Evolutionary conservation across 2,113 vertebrate species (phyloP).

Genomic region (Sprattus sprattus): DNA sequence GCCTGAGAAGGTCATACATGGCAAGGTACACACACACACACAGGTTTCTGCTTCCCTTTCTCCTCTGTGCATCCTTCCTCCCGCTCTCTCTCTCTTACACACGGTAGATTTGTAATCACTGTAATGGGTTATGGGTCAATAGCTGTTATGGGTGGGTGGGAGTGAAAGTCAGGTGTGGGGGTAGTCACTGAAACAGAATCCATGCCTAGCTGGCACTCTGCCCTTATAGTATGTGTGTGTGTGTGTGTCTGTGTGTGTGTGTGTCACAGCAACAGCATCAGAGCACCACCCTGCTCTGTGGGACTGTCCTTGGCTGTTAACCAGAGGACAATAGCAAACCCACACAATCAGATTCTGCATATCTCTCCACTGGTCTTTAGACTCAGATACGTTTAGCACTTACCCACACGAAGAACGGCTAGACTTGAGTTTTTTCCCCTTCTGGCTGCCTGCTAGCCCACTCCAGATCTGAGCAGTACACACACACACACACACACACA

Average conservation of each 20-base stretch:
- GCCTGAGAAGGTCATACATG: background rate
- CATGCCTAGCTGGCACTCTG: slow-evolving; percentile 11
- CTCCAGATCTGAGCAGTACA: background rate
- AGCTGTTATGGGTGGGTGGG: slow-evolving; percentile 29
- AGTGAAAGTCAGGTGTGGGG: background rate
- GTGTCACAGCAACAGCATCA: slow-evolving; percentile 9
- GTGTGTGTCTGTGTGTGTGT: background rate
- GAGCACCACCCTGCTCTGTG: slow-evolving; percentile 15
- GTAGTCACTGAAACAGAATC: background rate
- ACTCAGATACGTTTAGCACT: background rate
- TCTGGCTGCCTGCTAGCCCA: background rate
- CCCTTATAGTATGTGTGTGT: background rate
- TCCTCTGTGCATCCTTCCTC: background rate
- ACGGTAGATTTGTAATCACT: slow-evolving; percentile 40
- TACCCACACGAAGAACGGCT: background rate
- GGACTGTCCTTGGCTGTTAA: slow-evolving; percentile 39
- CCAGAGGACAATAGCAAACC: background rate
- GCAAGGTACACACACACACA: background rate
- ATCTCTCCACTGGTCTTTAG: too few species aligned
- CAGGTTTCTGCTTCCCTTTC: background rate
- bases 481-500: background rate
- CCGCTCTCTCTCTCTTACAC: slow-evolving; percentile 21
- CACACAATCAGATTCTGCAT: background rate
- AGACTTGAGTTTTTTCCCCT: background rate
- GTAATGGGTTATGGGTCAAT: slow-evolving; percentile 37